phyloP scores from a whole-genome alignment of 2,797 vertebrate genomes.

The Chaetodon trifasciatus region DNA sequence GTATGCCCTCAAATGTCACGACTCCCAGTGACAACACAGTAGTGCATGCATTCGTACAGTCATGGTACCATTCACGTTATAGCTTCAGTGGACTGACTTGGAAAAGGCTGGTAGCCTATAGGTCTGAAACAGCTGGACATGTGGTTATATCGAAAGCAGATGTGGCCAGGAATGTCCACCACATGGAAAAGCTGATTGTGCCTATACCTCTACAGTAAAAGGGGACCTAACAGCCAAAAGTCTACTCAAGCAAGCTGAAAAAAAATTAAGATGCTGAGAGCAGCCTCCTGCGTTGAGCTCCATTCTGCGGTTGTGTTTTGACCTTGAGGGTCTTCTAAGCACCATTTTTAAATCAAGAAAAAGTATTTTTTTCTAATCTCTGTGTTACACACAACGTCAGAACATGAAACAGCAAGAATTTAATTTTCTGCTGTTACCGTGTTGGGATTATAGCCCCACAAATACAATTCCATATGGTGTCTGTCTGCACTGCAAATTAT shows the following conservation, averaged over 20 bases:
- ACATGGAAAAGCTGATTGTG: conserved; percentile 84
- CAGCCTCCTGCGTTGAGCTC: conserved; percentile 41
- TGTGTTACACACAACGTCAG: conserved; percentile 21
- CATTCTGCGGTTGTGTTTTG: conserved; percentile 26
- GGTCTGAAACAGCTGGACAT: conserved; percentile 79
- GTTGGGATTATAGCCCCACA: conserved; percentile 36
- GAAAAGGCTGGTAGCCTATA: conserved; percentile 70
- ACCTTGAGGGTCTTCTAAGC: conserved; percentile 30
- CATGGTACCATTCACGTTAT: conserved; percentile 51
- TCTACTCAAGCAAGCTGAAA: conserved; percentile 53
- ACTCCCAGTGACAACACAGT: conserved; percentile 20
- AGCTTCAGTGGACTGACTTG: conserved; percentile 46
- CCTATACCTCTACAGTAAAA: conserved; percentile 75
- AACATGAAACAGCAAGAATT: conserved; percentile 59
- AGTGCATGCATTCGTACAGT: conserved; percentile 29
- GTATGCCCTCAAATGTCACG: conserved; percentile 5
- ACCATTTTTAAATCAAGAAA: conserved; percentile 17
- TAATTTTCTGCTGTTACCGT: conserved; percentile 32
- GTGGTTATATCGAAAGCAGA: conserved; percentile 80
- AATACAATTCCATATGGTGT: conserved; percentile 67
- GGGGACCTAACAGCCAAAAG: conserved; percentile 72
- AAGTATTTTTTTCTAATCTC: conserved; percentile 20
- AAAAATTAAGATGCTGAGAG: conserved; percentile 56
- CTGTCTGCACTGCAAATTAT: conserved; percentile 66
- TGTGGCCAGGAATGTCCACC: conserved; percentile 80